These are phyloP conservation scores for Oedothorax gibbosus DNA, from an alignment of 1,140 invertebrate species.

Conservation along the genomic window DNA sequence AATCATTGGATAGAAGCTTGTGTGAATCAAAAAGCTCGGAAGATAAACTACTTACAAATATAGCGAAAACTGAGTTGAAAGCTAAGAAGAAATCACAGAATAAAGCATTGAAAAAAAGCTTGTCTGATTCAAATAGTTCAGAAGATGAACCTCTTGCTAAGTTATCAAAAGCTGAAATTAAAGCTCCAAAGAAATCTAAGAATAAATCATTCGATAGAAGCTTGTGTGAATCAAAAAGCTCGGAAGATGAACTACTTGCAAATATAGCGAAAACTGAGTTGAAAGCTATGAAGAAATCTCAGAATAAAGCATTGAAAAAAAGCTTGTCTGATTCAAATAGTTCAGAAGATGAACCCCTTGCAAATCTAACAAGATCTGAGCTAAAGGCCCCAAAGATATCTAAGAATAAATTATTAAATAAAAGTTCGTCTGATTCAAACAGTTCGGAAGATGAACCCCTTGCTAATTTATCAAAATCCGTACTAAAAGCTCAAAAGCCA, in stretches of 20 bases:
- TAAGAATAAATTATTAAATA: neutral
- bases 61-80: neutral
- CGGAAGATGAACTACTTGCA: neutral
- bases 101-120: neutral
- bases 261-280: neutral
- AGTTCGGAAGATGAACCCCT: neutral
- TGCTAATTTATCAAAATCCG: neutral
- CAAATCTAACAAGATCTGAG: neutral
- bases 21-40: neutral
- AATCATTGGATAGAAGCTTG: neutral
- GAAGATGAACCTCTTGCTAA: neutral
- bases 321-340: neutral
- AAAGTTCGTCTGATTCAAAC: neutral
- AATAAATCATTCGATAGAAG: neutral
- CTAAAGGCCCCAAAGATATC: neutral
- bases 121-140: neutral
- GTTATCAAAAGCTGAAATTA: neutral
- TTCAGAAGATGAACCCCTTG: neutral
- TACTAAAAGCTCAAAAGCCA: neutral
- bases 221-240: neutral
- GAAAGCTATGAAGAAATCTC: neutral
- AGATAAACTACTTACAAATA: neutral
- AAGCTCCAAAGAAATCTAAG: neutral
- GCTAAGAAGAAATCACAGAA: neutral
- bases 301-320: neutral